These are phyloP conservation scores for Lemur catta DNA, from an alignment of 2,797 vertebrate species.

Conservation along the genomic window DNA sequence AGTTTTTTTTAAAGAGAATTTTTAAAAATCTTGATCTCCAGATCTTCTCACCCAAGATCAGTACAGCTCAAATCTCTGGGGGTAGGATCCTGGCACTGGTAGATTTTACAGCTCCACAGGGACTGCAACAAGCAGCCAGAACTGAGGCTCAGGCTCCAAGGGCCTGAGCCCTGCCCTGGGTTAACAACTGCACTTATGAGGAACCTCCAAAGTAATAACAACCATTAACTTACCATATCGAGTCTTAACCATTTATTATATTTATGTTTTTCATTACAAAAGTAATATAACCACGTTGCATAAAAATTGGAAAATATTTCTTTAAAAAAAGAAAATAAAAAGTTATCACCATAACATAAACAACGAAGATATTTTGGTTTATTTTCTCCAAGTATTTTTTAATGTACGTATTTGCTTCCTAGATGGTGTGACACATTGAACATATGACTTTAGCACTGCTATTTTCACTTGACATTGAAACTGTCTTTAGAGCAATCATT, in stretches of 20 bases:
- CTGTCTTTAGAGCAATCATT: constrained; percentile 6
- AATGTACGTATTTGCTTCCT: neutral
- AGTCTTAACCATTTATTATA: neutral
- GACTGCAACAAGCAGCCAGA: neutral
- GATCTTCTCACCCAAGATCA: neutral
- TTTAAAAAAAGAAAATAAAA: constrained; percentile 16
- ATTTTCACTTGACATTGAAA: constrained; percentile 37
- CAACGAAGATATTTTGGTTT: constrained; percentile 19
- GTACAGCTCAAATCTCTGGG: neutral
- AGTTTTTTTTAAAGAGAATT: neutral
- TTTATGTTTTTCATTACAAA: constrained; percentile 54
- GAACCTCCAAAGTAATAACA: neutral
- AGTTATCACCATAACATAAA: constrained; percentile 2
- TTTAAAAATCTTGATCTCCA: neutral
- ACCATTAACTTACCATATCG: neutral
- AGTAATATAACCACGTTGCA: constrained; percentile 19
- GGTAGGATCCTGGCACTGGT: neutral
- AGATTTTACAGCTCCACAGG: neutral
- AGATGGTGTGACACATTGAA: neutral
- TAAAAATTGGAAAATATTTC: constrained; percentile 25
- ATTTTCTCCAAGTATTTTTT: constrained; percentile 26
- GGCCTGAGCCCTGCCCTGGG: neutral
- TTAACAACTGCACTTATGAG: neutral
- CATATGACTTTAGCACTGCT: neutral
- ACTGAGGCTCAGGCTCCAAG: neutral